A percentile compares a stretch with the other conserved stretches of the same genome.
Conservation (phyloP, 2,888 invertebrate species). For the Napeogenes inachia region DNA sequence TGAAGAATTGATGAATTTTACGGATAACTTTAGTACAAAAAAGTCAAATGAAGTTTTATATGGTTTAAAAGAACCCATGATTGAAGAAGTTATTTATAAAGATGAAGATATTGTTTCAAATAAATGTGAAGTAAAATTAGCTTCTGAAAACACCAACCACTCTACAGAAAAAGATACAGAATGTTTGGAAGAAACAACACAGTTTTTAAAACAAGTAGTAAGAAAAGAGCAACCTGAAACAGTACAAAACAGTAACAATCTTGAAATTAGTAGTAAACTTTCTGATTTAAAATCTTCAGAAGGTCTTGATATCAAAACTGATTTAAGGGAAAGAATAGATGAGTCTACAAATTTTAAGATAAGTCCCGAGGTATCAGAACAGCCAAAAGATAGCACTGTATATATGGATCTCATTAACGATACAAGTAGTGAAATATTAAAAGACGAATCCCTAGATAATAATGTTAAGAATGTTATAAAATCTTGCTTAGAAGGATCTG, state of each 20-base stretch:
- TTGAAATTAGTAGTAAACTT: constrained; percentile 45
- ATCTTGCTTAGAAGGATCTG: constrained; percentile 39
- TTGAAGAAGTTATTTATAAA: neutral
- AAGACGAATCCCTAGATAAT: constrained; percentile 38
- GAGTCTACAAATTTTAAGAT: constrained; percentile 20
- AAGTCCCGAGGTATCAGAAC: constrained; percentile 26
- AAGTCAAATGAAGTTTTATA: neutral
- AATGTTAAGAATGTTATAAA: constrained; percentile 40
- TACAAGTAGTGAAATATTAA: constrained; percentile 47
- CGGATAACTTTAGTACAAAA: too few relatives aligned
- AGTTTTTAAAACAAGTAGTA: constrained; percentile 13
- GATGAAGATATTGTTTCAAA: neutral
- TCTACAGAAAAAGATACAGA: constrained; percentile 21
- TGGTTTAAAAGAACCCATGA: neutral
- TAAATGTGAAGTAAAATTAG: constrained; percentile 1
- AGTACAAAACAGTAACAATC: constrained; percentile 61
- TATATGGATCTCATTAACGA: constrained; percentile 65
- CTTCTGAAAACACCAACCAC: constrained; percentile 14
- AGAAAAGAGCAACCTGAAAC: constrained; percentile 48
- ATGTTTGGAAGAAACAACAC: constrained; percentile 2
- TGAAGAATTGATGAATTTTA: too few relatives aligned
- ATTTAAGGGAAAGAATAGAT: constrained; percentile 19
- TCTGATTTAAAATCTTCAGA: constrained; percentile 20
- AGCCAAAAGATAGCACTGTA: constrained; percentile 42
- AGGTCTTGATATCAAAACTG: constrained; percentile 7